Evolutionary conservation across 2,113 vertebrate genomes (phyloP), one percentile per base, ranked within the genome.

Genomic region (Sakesphorus luctuosus): DNA sequence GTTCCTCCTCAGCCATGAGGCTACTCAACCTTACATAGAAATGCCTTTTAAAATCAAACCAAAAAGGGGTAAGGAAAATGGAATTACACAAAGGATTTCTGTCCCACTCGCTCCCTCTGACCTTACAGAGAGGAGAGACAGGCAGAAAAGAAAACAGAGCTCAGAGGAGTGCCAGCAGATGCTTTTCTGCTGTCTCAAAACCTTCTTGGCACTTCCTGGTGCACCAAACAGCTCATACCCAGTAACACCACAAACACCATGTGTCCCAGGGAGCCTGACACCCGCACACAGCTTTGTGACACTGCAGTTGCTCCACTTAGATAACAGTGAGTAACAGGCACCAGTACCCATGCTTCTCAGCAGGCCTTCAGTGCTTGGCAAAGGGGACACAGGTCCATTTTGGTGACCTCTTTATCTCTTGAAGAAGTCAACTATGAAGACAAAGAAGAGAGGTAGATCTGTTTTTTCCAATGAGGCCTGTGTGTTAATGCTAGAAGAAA

Each of bases 331-430:
- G 46, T 25, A 67, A 10, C 5, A 23, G 71, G 35, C 24, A 26
- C 16, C 0, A 0, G 36, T 55, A 36, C n/a, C n/a, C 40, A 29
- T 0, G 0, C 18, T 74, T 35, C 50, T 74, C 53, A 72, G 65
- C 21, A 83, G 18, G 24, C 35, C 44, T 65, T 69, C 49, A 13
- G 35, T 19, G 8, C 28, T 58, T 50, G 46, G 20, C 58, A 66
- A 67, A 63, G 40, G 10, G 19, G 8, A 21, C 33, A 59, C 0
- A 1, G 33, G 14, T 62, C 31, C 19, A 44, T 49, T 40, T 55
- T 23, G 18, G 8, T 26, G 47, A 71, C 11, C 5, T 49, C 56
- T n/a, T 53, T 36, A 33, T 66, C 43, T 40, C 86, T 83, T 33
- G 53, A 80, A 66, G 40, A 76, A 91, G 65, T 7, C 46, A 65